These are phyloP conservation scores for Syncerus caffer DNA, from an alignment of 2,797 vertebrate genomes.

Conservation along the genomic window DNA sequence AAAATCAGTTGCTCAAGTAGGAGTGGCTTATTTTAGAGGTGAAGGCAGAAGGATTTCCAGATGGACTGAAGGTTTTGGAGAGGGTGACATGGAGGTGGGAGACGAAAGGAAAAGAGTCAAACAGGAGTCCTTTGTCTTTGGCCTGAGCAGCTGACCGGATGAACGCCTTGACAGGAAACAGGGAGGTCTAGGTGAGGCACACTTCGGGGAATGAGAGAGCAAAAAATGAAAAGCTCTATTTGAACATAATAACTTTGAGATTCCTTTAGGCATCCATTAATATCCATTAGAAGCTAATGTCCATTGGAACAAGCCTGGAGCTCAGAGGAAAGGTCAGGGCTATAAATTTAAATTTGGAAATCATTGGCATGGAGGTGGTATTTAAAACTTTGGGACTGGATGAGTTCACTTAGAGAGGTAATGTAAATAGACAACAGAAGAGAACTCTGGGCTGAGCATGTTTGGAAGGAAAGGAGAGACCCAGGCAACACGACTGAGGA, in stretches of 20 bases:
- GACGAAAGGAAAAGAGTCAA: neutral
- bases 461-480: neutral
- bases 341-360: conserved; percentile 46
- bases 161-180: neutral
- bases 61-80: neutral
- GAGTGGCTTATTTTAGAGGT: neutral
- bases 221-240: neutral
- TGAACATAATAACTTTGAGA: neutral
- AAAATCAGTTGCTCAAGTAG: neutral
- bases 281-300: conserved; percentile 35
- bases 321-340: conserved; percentile 34
- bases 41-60: conserved; percentile 29
- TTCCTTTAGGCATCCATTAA: conserved; percentile 44
- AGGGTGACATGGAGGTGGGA: neutral
- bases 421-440: neutral
- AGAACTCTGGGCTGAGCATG: neutral
- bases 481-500: neutral
- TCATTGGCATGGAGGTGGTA: neutral
- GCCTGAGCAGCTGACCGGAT: neutral
- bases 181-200: neutral
- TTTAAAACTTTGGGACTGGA: conserved; percentile 7
- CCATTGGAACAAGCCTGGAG: conserved; percentile 14
- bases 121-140: neutral
- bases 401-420: neutral
- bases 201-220: neutral